Conservation (phyloP, 2,888 invertebrate species). For the Caenorhabditis sp. region DNA sequence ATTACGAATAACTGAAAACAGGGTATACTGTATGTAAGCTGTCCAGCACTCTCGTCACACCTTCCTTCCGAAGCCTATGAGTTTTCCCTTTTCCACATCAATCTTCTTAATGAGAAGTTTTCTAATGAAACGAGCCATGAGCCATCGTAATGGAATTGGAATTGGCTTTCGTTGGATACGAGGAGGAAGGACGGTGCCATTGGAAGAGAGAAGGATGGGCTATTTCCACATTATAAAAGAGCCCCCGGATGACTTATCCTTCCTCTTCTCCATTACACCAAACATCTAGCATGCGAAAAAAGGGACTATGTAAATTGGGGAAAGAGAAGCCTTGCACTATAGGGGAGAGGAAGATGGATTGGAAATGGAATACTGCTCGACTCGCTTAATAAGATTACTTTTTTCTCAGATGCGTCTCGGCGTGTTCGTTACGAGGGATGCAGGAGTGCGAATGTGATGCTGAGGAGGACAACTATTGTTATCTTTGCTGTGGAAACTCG, state of each 20-base stretch:
- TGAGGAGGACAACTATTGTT: constrained; percentile 83
- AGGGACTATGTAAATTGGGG: constrained; percentile 42
- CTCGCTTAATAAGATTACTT: constrained; percentile 28
- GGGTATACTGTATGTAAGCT: not conserved
- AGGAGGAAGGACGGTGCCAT: constrained; percentile 5
- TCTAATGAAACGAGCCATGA: constrained; percentile 42
- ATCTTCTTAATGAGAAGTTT: constrained; percentile 58
- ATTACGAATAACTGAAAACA: not conserved
- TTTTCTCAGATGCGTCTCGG: constrained; percentile 79
- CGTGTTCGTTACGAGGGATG: constrained; percentile 80
- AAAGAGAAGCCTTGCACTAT: constrained; percentile 27
- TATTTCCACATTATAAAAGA: constrained; percentile 57
- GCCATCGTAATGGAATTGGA: constrained; percentile 50
- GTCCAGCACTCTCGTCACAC: not conserved
- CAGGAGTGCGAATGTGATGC: constrained; percentile 82
- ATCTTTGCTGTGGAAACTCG: constrained; percentile 83
- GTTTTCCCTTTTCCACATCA: constrained; percentile 16
- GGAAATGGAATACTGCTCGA: constrained; percentile 4
- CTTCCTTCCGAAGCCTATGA: not conserved
- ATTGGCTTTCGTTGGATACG: constrained; percentile 17
- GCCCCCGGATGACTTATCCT: constrained; percentile 45
- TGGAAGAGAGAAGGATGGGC: constrained; percentile 27
- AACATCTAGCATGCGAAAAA: constrained; percentile 10
- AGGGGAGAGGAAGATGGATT: constrained; percentile 9
- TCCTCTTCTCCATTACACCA: constrained; percentile 39